Base-by-base conservation (phyloP, 2,797 vertebrate genomes). In the Pachyuromys duprasi region DNA sequence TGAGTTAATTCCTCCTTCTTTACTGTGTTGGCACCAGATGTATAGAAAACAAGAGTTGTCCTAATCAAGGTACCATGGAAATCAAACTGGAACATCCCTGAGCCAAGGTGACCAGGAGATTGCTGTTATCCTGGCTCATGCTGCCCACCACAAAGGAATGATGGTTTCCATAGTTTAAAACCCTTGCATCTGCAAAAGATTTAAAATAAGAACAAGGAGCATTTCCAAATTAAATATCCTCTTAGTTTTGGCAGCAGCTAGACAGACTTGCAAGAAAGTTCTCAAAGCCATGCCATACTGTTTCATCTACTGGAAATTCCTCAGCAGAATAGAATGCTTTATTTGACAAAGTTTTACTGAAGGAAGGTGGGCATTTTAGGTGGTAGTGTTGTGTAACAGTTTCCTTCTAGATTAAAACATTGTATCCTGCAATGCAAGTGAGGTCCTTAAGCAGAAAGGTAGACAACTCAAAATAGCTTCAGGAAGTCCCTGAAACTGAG, bases 241-340 rank as follows among this genome's bases (percentile, higher is more conserved):
- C 90, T 92, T 93, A 86, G 82, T 90, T 97, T 88, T 70, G 94
- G 92, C 78, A 96, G 75, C 75, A 83, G 78, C 78, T 90, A 93
- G 95, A 74, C 62, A 80, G 81, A 80, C 82, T 90, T 62, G 78
- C 78, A 39, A 87, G 92, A 67, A 18, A 17, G 70, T 84, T 91
- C 93, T 87, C 90, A 89, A 89, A 62, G 74, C 84, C 81, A 36
- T 36, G 63, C 39, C 84, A n/a, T n/a, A 63, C 63, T 60, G 87
- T 92, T 92, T 93, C 79, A 67, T 83, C 93, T 80, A 24, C 94
- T 95, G 82, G 92, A 94, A 97, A 69, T 90, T 86, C 88, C 94
- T 94, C 89, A 81, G 74, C 81, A 94, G 81, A 97, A 75, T 93
- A 75, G 87, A 74, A 96, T 89, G 89, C 91, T 92, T 96, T 96